These are phyloP conservation scores for Spheniscus humboldti DNA, from an alignment of 2,797 vertebrate species.

Conservation along the genomic window DNA sequence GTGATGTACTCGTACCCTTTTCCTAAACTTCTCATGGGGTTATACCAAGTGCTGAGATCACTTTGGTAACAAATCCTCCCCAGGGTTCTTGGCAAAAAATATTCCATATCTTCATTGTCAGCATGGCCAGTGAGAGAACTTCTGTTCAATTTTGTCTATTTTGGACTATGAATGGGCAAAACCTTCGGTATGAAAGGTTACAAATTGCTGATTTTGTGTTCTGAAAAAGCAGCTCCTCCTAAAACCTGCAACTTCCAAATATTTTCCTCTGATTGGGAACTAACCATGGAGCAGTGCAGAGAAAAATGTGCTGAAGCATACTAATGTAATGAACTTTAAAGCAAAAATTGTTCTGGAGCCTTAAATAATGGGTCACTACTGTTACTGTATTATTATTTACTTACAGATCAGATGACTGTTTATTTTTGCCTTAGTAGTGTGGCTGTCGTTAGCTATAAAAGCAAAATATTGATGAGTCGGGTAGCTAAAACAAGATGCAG, in stretches of 20 bases:
- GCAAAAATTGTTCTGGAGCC: neutral
- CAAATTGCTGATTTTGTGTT: neutral
- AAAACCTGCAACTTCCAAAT: neutral
- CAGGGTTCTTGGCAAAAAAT: neutral
- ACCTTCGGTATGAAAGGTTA: neutral
- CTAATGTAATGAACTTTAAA: neutral
- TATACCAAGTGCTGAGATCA: neutral
- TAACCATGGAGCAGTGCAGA: neutral
- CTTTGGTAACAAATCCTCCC: neutral
- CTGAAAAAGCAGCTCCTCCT: neutral
- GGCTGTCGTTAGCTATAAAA: neutral
- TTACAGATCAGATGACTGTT: neutral
- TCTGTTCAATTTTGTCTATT: neutral
- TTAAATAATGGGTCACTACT: neutral
- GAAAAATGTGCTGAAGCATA: neutral
- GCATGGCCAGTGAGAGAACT: neutral
- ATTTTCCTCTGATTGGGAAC: neutral
- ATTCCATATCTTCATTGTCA: neutral
- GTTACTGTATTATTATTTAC: neutral
- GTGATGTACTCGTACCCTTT: neutral
- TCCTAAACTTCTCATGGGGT: neutral
- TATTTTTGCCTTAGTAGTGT: neutral
- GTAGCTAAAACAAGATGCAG: constrained; percentile 8
- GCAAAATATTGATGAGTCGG: constrained; percentile 29
- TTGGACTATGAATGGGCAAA: neutral